Percentiles rank a stretch among this genome's conserved stretches.
These are phyloP conservation scores for Andricus grossulariae DNA, from an alignment of 1,140 invertebrate genomes.

Conservation along the genomic window DNA sequence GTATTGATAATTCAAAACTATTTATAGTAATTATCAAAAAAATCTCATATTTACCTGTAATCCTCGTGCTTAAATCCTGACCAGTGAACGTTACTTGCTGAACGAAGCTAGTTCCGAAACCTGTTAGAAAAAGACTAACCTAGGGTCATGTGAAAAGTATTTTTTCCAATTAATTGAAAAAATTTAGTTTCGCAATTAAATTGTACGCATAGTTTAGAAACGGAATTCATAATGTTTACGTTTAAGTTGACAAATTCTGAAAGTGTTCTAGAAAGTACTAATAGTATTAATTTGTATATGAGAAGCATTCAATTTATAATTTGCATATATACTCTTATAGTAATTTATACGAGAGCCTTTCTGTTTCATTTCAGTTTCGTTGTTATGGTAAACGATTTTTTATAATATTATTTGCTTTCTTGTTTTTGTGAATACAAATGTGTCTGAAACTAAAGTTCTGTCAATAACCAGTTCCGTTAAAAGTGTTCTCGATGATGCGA, in stretches of 20 bases:
- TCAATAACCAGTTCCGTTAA: background rate
- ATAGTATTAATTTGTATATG: no score
- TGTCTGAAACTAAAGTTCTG: background rate
- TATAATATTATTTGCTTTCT: no score
- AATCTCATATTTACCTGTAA: background rate
- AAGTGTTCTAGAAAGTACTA: no score
- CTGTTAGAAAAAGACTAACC: background rate
- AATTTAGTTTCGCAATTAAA: background rate
- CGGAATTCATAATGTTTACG: no score
- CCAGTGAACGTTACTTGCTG: background rate
- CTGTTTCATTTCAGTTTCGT: no score
- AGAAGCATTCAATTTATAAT: no score
- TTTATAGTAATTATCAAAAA: constrained; percentile 14
- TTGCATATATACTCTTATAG: no score
- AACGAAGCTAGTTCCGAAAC: background rate
- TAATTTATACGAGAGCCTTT: no score
- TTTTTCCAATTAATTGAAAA: background rate
- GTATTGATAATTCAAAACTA: constrained; percentile 7
- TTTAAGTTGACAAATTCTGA: no score
- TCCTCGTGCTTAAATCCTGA: no score
- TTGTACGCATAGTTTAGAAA: background rate
- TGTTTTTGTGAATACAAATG: no score
- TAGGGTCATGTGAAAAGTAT: constrained; percentile 22
- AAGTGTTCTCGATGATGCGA: constrained; percentile 3
- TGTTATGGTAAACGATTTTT: no score